These are phyloP conservation scores for Rhabdophis nuchalis DNA, from an alignment of 2,797 vertebrate species.

Conservation along the genomic window DNA sequence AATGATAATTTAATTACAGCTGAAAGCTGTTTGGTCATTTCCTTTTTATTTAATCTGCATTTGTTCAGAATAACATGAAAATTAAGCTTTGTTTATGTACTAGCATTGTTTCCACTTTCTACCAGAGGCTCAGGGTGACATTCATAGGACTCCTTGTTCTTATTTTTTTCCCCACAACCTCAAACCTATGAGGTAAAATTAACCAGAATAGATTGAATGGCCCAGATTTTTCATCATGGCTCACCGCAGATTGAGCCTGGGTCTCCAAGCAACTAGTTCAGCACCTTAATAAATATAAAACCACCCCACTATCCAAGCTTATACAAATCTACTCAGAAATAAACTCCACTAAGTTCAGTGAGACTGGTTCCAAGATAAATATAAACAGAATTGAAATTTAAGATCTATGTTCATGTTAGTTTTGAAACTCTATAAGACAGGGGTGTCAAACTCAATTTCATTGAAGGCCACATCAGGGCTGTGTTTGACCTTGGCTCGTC, in stretches of 20 bases:
- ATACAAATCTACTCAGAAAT: not conserved
- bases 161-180: not conserved
- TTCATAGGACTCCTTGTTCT: not conserved
- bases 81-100: not conserved
- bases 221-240: not conserved
- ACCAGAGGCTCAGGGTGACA: not conserved
- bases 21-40: not conserved
- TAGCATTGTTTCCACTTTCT: not conserved
- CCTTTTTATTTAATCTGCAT: not conserved
- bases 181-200: not conserved
- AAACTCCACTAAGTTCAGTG: not conserved
- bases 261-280: not conserved
- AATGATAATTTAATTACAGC: not conserved
- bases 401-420: not conserved
- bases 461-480: too few species aligned
- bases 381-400: not conserved
- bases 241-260: not conserved
- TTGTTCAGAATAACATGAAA: not conserved
- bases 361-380: not conserved
- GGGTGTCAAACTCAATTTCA: too few species aligned
- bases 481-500: too few species aligned
- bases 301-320: not conserved
- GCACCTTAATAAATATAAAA: not conserved
- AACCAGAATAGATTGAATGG: not conserved
- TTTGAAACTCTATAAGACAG: not conserved